A percentile compares a stretch with the other conserved stretches of the same genome.
Conservation (phyloP, 1,140 invertebrate genomes). For the Micrasema minimum region DNA sequence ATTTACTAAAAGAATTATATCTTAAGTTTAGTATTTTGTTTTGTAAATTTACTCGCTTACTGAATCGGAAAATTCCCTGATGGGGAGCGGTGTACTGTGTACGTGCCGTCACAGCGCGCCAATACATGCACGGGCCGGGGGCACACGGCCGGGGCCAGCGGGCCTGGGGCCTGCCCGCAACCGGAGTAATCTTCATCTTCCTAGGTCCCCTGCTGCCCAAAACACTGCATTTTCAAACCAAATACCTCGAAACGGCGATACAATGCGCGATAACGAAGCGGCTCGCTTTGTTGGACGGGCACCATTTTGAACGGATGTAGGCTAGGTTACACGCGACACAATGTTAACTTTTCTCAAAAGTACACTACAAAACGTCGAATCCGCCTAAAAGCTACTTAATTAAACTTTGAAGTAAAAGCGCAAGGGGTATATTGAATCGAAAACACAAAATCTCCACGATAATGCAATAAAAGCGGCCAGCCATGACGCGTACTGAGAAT, state of each 20-base stretch:
- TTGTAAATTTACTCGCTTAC: background rate
- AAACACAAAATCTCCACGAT: no score
- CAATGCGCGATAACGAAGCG: constrained; percentile 27
- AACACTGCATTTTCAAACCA: constrained; percentile 13
- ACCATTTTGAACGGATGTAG: constrained; percentile 72
- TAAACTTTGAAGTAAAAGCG: background rate
- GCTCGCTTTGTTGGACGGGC: constrained; percentile 58
- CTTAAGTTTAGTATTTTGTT: no score
- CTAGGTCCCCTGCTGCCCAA: background rate
- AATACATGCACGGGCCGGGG: constrained; percentile 7
- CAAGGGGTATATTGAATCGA: background rate
- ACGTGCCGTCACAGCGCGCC: background rate
- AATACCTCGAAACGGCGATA: constrained; percentile 4
- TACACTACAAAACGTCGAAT: constrained; percentile 28
- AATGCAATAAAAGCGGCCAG: constrained; percentile 46
- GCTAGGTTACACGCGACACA: constrained; percentile 64
- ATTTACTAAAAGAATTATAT: no score
- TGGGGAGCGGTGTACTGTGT: background rate
- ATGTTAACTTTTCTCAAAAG: constrained; percentile 57
- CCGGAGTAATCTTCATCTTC: constrained; percentile 7
- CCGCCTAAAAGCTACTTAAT: background rate
- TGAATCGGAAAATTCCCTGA: constrained; percentile 7
- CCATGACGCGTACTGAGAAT: constrained; percentile 58
- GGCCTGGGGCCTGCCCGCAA: background rate
- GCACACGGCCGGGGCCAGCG: no score